A percentile compares a stretch with the other conserved stretches of the same genome.
Evolutionary conservation across 1,140 invertebrate species (phyloP).

Genomic region (Euglossa dilemma): DNA sequence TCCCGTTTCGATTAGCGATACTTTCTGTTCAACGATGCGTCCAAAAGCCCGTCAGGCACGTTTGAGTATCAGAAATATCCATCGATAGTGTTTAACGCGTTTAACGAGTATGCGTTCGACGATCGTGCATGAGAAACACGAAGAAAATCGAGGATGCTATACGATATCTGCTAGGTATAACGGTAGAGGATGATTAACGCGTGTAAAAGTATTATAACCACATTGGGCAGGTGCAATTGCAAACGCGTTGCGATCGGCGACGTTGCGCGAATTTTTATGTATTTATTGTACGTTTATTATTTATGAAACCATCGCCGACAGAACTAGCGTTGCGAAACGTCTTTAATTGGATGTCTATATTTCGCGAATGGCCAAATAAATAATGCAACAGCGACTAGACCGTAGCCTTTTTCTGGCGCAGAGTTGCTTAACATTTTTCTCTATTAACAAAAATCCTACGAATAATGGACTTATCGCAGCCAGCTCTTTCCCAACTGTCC

Average conservation of each 20-base stretch:
- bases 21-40: not conserved
- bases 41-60: no score
- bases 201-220: constrained; percentile 39
- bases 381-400: not conserved
- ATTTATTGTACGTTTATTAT: constrained; percentile 63
- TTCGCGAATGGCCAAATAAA: constrained; percentile 43
- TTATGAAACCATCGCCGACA: constrained; percentile 49
- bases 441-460: not conserved
- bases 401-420: not conserved
- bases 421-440: not conserved
- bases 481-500: not conserved
- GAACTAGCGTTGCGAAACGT: not conserved
- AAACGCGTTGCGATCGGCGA: not conserved
- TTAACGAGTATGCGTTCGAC: not conserved
- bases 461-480: not conserved
- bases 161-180: not conserved
- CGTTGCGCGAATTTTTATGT: constrained; percentile 35
- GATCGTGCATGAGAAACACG: not conserved
- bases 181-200: not conserved
- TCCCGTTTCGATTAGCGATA: not conserved
- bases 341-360: constrained; percentile 11
- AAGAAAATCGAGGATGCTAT: not conserved
- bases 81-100: no score
- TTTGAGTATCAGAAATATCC: not conserved
- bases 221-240: constrained; percentile 60